Evolutionary conservation across 2,113 vertebrate genomes (phyloP).

Genomic region (Sigmodon hispidus): DNA sequence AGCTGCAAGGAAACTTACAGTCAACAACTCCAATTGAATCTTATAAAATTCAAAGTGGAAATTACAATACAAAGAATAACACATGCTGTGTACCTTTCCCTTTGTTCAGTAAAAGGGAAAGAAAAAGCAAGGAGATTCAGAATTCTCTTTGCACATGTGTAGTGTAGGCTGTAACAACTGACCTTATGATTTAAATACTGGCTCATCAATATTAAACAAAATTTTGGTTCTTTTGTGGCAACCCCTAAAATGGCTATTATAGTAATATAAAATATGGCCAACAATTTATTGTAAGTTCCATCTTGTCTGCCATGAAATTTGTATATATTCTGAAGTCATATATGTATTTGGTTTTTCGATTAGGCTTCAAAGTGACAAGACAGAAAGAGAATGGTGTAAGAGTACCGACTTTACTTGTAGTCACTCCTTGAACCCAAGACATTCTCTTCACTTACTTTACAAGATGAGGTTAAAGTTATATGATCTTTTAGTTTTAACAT

Average conservation of each 20-base stretch:
- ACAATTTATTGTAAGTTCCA: background rate
- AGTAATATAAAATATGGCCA: background rate
- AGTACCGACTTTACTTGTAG: background rate
- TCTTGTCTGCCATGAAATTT: background rate
- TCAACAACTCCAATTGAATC: constrained; percentile 66
- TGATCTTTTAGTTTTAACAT: background rate
- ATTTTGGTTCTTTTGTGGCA: background rate
- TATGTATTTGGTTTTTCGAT: background rate
- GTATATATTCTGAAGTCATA: background rate
- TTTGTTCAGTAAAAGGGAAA: background rate
- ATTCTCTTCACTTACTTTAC: background rate
- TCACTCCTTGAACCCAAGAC: background rate
- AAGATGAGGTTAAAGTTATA: background rate
- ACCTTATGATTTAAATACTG: background rate
- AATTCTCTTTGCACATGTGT: background rate
- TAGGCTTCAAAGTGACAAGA: background rate
- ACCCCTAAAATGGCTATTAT: background rate
- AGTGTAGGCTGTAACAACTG: background rate
- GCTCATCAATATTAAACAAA: background rate
- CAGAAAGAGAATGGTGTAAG: background rate
- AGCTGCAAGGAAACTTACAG: constrained; percentile 72
- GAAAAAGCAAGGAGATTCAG: background rate
- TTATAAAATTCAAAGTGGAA: constrained; percentile 22
- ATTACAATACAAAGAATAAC: background rate
- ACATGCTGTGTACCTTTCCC: background rate